phyloP scores from a whole-genome alignment of 2,888 invertebrate species.

The Saturnia pavonia region DNA sequence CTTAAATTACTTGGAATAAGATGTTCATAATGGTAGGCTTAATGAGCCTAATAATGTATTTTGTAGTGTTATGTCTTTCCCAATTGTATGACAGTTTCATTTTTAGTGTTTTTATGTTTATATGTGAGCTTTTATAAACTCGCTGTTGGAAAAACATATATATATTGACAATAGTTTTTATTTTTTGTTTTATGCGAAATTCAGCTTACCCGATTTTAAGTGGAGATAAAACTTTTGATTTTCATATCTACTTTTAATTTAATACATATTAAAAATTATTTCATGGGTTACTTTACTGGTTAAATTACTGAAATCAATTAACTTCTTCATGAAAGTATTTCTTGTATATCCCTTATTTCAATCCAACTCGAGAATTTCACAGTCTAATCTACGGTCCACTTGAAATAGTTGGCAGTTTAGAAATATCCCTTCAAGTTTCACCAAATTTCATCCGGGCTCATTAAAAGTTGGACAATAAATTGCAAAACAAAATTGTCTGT shows the following conservation, averaged over 20 bases:
- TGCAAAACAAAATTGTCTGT: conserved; percentile 62
- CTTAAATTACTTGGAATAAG: conserved; percentile 10
- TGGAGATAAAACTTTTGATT: background rate
- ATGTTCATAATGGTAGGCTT: conserved; percentile 9
- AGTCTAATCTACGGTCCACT: conserved; percentile 20
- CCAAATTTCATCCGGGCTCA: conserved; percentile 53
- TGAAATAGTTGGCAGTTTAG: conserved; percentile 27
- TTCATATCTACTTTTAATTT: background rate
- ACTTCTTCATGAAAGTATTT: background rate
- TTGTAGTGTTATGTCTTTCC: background rate
- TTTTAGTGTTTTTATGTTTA: background rate
- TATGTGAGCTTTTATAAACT: background rate
- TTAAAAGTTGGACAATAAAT: conserved; percentile 74
- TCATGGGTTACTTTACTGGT: no score
- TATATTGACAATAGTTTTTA: background rate
- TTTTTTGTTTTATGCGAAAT: background rate
- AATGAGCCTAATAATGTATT: conserved; percentile 4
- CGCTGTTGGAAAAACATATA: background rate
- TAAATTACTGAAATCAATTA: no score
- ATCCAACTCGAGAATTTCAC: background rate
- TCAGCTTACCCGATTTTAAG: background rate
- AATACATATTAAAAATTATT: background rate
- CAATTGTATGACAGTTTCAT: background rate
- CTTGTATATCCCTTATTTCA: background rate
- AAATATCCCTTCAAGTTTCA: conserved; percentile 31